These are phyloP conservation scores for Holothuria glaberrima DNA, from an alignment of 35 echinoderm and acorn worm genomes.

Conservation along the genomic window DNA sequence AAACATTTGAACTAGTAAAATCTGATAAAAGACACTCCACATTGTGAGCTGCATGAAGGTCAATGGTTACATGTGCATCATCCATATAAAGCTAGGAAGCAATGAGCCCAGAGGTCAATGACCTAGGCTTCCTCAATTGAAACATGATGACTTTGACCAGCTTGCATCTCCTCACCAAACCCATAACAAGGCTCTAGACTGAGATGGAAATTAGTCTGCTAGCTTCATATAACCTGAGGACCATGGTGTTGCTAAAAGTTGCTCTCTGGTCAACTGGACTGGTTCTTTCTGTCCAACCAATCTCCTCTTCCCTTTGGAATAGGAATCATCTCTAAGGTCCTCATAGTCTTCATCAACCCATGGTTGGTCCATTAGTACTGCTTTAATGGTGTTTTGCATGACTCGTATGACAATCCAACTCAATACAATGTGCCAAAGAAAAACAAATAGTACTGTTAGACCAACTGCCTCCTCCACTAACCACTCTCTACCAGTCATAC, in stretches of 20 bases:
- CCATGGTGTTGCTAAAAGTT: conserved; percentile 37
- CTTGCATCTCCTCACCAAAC: no score
- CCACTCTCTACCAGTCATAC: conserved; percentile 87
- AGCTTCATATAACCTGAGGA: conserved; percentile 44
- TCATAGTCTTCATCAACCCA: conserved; percentile 45
- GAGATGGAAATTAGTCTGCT: no score
- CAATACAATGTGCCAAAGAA: conserved; percentile 74
- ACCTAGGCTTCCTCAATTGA: no score
- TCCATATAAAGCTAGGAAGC: no score
- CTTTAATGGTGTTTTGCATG: conserved; percentile 74
- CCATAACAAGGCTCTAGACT: no score
- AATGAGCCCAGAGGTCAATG: no score
- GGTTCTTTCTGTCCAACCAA: conserved; percentile 40
- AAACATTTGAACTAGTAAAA: no score
- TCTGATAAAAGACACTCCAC: no score
- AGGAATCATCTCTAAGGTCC: not conserved
- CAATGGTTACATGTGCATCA: no score
- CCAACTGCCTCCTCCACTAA: conserved; percentile 73
- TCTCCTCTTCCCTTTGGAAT: not conserved
- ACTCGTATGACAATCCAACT: conserved; percentile 64
- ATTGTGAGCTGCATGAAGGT: no score
- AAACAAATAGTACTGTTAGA: conserved; percentile 76
- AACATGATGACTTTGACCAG: no score
- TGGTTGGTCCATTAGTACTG: conserved; percentile 57
- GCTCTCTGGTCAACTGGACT: conserved; percentile 53